Base-by-base conservation (phyloP, 1,140 invertebrate species). In the Branchinecta lynchi region DNA sequence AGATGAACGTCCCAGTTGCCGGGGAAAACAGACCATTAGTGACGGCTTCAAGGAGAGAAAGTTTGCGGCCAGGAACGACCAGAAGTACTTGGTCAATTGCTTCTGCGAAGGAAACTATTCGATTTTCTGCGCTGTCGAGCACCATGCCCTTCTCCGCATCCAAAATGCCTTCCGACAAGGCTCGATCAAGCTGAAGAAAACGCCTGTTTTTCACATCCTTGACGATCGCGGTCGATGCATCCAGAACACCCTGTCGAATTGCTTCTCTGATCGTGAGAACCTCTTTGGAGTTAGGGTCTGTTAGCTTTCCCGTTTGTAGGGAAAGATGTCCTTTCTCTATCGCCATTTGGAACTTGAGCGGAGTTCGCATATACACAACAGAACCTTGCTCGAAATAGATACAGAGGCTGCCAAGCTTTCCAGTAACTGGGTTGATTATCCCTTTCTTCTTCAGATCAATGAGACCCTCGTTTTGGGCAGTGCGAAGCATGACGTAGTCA, bases 101-200 rank as follows among this genome's bases (percentile, higher is more conserved):
- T 68, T 82, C 81, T 66, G 82, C 77, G 68, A 93, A 77, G 9
- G 86, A 82, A 72, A 89, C 84, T n/a, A 93, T 79, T 76, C 89
- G 88, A 45, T 89, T 90, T 32, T 87, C 90, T 66, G 84, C 83
- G 7, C 87, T 89, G 74, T 93, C 89, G 67, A 94, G 77, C 44
- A 91, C 88, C 76, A 87, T 89, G 72, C 86, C 86, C 73, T 91
- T 92, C 68, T 92, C 89, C 17, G 87, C 84, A 78, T 96, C 92
- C 80, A 94, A 87, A 15, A 94, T 79, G 21, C 90, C 92, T 77
- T 87, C 87, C 65, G 88, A 83, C 79, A 90, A 90, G 15, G 89
- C 92, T 76, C 93, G 90, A 32, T 87, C 85, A 69, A 96, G 81
- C 75, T 89, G 91, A 8, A 93, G 82, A 70, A 94, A 78, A 75